Conservation (phyloP, 2,888 invertebrate species). For the Aphodius granarius region DNA sequence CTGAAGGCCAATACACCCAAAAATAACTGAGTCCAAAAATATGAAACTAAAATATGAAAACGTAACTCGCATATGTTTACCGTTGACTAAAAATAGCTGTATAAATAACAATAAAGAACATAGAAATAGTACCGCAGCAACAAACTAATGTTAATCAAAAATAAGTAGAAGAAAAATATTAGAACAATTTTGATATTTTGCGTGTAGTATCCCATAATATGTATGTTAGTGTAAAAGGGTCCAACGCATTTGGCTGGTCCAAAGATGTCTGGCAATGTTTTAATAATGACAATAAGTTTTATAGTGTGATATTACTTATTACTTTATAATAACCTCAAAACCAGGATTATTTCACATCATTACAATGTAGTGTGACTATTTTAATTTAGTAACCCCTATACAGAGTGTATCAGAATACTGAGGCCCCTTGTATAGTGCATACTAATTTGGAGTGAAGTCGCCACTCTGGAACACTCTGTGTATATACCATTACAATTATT, state of each 20-base stretch:
- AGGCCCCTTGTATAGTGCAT: no score
- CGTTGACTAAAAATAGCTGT: neutral
- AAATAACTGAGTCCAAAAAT: neutral
- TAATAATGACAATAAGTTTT: neutral
- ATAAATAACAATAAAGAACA: conserved; percentile 1
- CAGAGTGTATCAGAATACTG: neutral
- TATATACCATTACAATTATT: neutral
- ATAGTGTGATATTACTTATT: neutral
- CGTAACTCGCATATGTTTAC: neutral
- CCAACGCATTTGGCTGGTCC: conserved; percentile 37
- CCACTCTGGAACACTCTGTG: neutral
- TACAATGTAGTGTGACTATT: neutral
- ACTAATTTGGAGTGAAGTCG: no score
- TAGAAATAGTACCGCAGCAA: neutral
- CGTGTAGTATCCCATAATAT: neutral
- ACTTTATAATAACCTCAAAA: neutral
- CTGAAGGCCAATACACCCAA: neutral
- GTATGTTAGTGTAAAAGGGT: conserved; percentile 18
- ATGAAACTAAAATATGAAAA: neutral
- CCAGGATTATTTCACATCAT: neutral
- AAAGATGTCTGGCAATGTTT: conserved; percentile 21
- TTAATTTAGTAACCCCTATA: neutral
- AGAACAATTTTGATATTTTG: neutral
- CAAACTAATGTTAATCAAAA: neutral
- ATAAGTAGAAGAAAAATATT: neutral